A percentile compares a stretch with the other conserved stretches of the same genome.
These are phyloP conservation scores for Gibbula magus DNA, from an alignment of 2,888 invertebrate species.

Conservation along the genomic window DNA sequence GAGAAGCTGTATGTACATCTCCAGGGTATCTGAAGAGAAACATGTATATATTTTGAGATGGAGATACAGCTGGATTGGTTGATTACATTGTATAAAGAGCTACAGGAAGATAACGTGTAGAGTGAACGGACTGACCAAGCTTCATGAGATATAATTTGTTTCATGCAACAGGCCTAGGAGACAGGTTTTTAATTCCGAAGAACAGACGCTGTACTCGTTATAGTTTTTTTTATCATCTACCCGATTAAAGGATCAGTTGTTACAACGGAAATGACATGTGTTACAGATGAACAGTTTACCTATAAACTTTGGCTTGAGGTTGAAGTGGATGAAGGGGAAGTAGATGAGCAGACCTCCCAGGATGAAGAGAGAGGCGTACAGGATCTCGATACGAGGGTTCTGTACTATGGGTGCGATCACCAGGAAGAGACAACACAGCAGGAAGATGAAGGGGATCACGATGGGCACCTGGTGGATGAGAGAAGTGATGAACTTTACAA, in stretches of 20 bases:
- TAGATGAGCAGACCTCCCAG: constrained; percentile 91
- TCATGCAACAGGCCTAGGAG: too few relatives aligned
- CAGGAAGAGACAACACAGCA: constrained; percentile 91
- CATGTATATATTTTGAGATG: too few relatives aligned
- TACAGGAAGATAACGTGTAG: too few relatives aligned
- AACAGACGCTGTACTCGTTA: too few relatives aligned
- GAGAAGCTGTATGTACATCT: constrained; percentile 10
- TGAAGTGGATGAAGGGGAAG: constrained; percentile 90
- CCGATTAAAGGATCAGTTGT: too few relatives aligned
- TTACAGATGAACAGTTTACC: constrained; percentile 52
- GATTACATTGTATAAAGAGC: too few relatives aligned
- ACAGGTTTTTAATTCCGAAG: too few relatives aligned
- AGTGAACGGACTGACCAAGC: too few relatives aligned
- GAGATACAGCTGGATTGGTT: background rate
- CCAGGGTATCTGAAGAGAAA: background rate
- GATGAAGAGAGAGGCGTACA: constrained; percentile 93
- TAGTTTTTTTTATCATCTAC: too few relatives aligned
- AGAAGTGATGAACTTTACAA: background rate
- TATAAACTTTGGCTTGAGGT: constrained; percentile 84
- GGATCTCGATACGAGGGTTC: constrained; percentile 93
- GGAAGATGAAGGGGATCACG: constrained; percentile 91
- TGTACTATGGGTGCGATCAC: constrained; percentile 95
- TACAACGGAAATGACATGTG: too few relatives aligned
- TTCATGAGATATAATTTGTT: too few relatives aligned
- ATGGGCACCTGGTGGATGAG: constrained; percentile 76